phyloP scores from a whole-genome alignment of 2,113 vertebrate species.

The Isurus oxyrinchus region DNA sequence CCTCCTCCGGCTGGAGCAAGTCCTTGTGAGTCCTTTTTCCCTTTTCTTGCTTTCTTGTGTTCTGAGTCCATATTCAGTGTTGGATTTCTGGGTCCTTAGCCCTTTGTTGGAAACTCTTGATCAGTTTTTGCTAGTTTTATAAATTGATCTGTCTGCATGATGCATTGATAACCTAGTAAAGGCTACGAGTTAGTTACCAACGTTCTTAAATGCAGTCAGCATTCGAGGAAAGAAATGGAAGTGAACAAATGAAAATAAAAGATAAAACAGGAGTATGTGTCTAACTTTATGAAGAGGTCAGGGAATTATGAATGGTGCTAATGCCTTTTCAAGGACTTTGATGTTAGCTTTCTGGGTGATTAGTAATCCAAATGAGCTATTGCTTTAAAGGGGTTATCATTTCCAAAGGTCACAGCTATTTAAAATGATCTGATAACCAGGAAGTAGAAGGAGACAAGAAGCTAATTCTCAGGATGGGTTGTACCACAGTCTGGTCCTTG shows the following conservation, averaged over 20 bases:
- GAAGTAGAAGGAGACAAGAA: slow-evolving; percentile 8
- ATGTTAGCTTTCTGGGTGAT: background rate
- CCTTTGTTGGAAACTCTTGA: background rate
- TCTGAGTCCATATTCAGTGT: background rate
- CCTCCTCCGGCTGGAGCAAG: background rate
- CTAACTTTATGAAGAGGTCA: background rate
- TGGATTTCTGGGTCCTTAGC: background rate
- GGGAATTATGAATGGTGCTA: background rate
- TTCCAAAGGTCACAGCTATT: background rate
- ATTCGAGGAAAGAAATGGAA: background rate
- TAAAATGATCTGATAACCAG: background rate
- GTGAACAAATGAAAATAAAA: background rate
- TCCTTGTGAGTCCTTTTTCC: background rate
- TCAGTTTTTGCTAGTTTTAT: background rate
- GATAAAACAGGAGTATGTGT: background rate
- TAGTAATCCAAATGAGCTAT: background rate
- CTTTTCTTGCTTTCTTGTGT: background rate
- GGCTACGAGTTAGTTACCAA: background rate
- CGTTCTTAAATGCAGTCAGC: background rate
- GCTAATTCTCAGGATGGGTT: background rate
- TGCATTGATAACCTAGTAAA: too few species aligned
- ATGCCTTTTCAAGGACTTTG: background rate
- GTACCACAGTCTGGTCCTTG: background rate
- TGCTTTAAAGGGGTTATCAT: slow-evolving; percentile 6
- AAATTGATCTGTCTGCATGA: background rate